A percentile compares a stretch with the other conserved stretches of the same genome.
Conservation (phyloP, 2,888 invertebrate genomes). For the Monochamus alternatus region DNA sequence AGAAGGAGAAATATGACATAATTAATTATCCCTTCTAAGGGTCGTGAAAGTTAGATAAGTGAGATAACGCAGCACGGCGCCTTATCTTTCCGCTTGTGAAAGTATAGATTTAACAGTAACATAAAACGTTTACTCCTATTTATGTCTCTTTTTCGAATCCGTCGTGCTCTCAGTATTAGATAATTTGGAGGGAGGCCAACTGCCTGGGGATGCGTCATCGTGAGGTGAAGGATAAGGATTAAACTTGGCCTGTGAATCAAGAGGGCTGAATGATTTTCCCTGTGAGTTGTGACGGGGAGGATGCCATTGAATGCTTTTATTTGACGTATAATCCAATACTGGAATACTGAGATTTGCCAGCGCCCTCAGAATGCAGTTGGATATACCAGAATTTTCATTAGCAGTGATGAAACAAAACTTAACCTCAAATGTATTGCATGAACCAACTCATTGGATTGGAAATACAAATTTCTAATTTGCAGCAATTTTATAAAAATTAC, state of each 20-base stretch:
- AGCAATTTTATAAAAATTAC: no score
- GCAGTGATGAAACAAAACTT: background rate
- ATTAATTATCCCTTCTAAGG: background rate
- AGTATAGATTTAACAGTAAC: constrained; percentile 33
- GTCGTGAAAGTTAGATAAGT: background rate
- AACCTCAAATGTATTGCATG: background rate
- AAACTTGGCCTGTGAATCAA: constrained; percentile 59
- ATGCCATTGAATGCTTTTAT: constrained; percentile 62
- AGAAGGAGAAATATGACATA: background rate
- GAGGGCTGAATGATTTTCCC: constrained; percentile 55
- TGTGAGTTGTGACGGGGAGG: constrained; percentile 58
- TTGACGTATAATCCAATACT: constrained; percentile 61
- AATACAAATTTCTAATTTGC: no score
- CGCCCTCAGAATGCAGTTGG: constrained; percentile 10
- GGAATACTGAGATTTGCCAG: constrained; percentile 60
- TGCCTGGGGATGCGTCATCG: constrained; percentile 60
- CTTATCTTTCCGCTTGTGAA: background rate
- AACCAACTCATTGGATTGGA: no score
- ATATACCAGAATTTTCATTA: background rate
- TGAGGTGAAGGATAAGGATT: constrained; percentile 63
- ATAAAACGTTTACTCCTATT: constrained; percentile 47
- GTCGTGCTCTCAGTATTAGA: constrained; percentile 39
- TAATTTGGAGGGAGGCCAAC: constrained; percentile 47
- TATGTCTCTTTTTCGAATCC: constrained; percentile 42
- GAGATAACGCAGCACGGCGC: background rate